These are phyloP conservation scores for Anguilla rostrata DNA, from an alignment of 2,113 vertebrate genomes.

Conservation along the genomic window DNA sequence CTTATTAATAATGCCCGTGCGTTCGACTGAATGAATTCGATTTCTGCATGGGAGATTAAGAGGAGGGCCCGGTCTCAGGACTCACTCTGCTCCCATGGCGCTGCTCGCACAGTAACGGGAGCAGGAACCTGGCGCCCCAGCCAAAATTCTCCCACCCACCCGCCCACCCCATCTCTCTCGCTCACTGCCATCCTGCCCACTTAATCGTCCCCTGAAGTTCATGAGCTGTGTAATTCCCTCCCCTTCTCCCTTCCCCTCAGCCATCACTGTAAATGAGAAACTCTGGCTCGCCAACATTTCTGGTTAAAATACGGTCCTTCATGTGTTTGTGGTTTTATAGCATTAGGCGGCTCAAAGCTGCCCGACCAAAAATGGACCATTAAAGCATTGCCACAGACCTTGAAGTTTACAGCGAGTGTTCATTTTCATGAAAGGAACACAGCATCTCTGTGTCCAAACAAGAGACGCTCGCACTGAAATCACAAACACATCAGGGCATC, in stretches of 20 bases:
- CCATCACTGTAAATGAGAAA: not conserved
- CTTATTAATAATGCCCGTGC: not conserved
- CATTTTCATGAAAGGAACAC: not conserved
- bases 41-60: not conserved
- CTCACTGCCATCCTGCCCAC: not conserved
- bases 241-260: not conserved
- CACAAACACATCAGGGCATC: not conserved
- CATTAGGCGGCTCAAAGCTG: not conserved
- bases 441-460: not conserved
- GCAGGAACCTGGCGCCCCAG: not conserved
- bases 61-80: not conserved
- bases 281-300: not conserved
- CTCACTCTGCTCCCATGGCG: not conserved
- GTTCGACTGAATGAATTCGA: not conserved
- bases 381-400: not conserved
- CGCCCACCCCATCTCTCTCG: not conserved
- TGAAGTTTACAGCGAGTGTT: no score
- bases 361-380: not conserved
- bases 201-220: not conserved
- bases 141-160: not conserved
- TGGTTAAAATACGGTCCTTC: not conserved
- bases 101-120: not conserved
- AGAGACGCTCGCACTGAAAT: not conserved
- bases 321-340: not conserved
- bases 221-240: not conserved